phyloP scores from a whole-genome alignment of 92 coral and sea anemone species.

The Zoanthus sociatus region DNA sequence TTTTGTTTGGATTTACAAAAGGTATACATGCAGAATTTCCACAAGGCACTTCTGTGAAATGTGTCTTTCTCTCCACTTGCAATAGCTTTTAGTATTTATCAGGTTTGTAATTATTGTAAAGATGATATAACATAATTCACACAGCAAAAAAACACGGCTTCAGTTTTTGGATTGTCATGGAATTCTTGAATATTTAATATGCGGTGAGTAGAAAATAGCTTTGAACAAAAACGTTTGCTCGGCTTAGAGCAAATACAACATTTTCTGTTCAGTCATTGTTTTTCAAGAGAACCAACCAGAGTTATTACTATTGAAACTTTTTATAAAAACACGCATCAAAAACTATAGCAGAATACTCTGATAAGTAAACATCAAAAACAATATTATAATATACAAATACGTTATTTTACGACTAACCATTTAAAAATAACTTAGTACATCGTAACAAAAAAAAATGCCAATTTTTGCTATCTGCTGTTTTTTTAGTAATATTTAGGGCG shows the following conservation, averaged over 20 bases:
- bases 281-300: background rate
- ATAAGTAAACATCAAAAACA: no score
- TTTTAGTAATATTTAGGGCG: no score
- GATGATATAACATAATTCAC: background rate
- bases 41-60: background rate
- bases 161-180: background rate
- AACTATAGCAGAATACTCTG: background rate
- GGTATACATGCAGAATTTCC: background rate
- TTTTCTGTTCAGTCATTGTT: background rate
- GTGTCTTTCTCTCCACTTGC: background rate
- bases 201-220: background rate
- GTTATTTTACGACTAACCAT: no score
- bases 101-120: background rate
- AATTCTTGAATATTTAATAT: conserved; percentile 8
- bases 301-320: background rate
- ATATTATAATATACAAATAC: no score
- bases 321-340: background rate
- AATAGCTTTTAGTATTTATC: background rate
- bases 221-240: conserved; percentile 3
- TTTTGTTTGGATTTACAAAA: background rate
- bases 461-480: no score
- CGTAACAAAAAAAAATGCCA: no score
- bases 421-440: no score
- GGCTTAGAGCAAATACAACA: background rate
- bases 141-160: background rate